These are phyloP conservation scores for Sphenopsis melanotis DNA, from an alignment of 2,797 vertebrate species.

Conservation along the genomic window DNA sequence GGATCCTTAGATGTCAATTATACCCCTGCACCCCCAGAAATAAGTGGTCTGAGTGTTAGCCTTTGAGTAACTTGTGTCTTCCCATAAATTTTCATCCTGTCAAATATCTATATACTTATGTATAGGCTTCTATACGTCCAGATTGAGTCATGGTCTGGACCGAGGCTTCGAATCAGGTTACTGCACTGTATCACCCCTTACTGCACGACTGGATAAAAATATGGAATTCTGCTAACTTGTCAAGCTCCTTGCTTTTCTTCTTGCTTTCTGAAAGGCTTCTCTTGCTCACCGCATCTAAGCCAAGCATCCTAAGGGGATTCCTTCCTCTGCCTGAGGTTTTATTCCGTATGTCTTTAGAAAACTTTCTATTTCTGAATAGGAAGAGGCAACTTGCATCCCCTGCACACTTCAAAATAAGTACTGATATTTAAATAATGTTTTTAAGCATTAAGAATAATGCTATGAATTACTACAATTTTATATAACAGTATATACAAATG, in stretches of 20 bases:
- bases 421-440: not conserved
- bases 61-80: not conserved
- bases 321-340: not conserved
- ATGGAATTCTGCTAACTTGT: not conserved
- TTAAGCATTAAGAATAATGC: not conserved
- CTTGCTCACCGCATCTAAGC: fast-evolving
- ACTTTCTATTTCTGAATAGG: not conserved
- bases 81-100: not conserved
- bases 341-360: not conserved
- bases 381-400: not conserved
- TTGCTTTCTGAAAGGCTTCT: not conserved
- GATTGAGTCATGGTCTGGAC: not conserved
- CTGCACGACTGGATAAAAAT: not conserved
- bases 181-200: not conserved
- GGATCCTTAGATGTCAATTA: not conserved
- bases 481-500: not conserved
- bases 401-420: not conserved
- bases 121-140: not conserved
- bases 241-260: not conserved
- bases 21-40: not conserved
- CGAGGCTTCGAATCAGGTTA: not conserved
- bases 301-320: not conserved
- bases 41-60: not conserved
- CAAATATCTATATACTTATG: not conserved
- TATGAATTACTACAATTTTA: not conserved